Base-by-base conservation (phyloP, 2,888 invertebrate genomes). In the Coremacera marginata region DNA sequence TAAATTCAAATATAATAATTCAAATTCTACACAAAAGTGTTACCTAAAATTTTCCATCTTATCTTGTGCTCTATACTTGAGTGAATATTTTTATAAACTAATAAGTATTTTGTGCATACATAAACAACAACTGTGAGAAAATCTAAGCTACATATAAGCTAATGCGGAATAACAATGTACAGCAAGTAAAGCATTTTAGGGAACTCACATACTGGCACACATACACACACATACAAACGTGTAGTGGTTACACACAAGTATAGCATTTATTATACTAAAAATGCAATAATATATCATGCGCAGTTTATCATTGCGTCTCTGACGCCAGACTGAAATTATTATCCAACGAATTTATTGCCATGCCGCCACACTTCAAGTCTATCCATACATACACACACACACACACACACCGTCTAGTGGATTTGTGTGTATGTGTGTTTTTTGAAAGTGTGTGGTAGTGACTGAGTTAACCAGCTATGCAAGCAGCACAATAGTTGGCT, bases 261-360 rank as follows among this genome's bases (percentile, higher is more conserved):
- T 75, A 67, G 78, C 81, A 84, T 85, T 84, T 84, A 83, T 81
- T 82, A 82, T 82, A 81, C 82, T 82, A 83, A 84, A 81, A 84
- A 83, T 81, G 84, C 83, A 84, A 86, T 86, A 85, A 86, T 86
- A 86, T 86, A 86, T 86, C 86, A 86, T 86, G 84, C 80, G 82
- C 84, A 85, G 86, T 85, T 86, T 86, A 85, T 86, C 86, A 86
- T 86, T 84, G 85, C 86, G 49, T 31, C 51, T 85, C 83, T 82
- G 86, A 86, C 85, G 86, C 84, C 86, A 85, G 85, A 84, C 85
- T 83, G 82, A 84, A 86, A 85, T 85, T 86, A 86, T 86, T 85
- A 86, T 86, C 85, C 85, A 81, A 82, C 82, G 80, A 86, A 86
- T 86, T 86, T 86, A 86, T 86, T 85, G 82, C 83, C 86, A 82